A percentile compares a stretch with the other conserved stretches of the same genome.
Conservation (phyloP, 2,113 vertebrate genomes). For the human (Homo sapiens) region GRCh38 chr14:56328001-56328500, state of each 20-base stretch:
- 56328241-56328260: background rate
- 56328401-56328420: fast-evolving
- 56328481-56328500: background rate
- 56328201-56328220: background rate
- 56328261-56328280: background rate
- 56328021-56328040: background rate
- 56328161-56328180: background rate
- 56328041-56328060: background rate
- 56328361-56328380: background rate
- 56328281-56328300: background rate
- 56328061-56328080: background rate
- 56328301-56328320: background rate
- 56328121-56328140: background rate
- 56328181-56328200: background rate
- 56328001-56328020: background rate
- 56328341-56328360: background rate
- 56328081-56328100: background rate
- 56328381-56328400: too few species aligned
- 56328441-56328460: background rate
- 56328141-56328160: background rate
- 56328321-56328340: background rate
- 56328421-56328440: background rate
- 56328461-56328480: background rate
- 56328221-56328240: background rate
- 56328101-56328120: background rate